Evolutionary conservation across 37 sponge, comb jelly and placozoan genomes (phyloP), one percentile per base, ranked within the genome.

Genomic region (Ephydatia muelleri): DNA sequence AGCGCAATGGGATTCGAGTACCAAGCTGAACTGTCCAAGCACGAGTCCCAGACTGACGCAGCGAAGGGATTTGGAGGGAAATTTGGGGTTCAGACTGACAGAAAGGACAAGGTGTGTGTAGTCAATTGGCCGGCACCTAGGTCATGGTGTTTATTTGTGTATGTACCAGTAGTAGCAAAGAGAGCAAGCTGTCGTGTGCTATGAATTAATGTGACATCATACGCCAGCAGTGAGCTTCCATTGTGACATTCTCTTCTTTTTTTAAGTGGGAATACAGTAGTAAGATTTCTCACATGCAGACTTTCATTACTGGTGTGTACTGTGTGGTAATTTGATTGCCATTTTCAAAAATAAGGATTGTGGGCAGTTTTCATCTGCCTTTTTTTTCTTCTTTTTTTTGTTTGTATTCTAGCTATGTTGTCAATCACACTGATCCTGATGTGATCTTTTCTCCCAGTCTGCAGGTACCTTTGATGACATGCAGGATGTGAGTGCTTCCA

Each of bases 21-120:
- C 76, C 97, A 96, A 75, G 82, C 77, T 3, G 67, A 89, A 39
- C 81, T 94, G 16, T 79, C 89, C 34, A 81, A 96, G 73, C 97
- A 96, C 66, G 92, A 86, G 49, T 96, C 97, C 9, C 97, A 96
- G 77, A 94, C 88, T 48, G 97, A 93, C 84, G 88, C 88, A 27
- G 47, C 83, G 16, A 93, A 93, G 48, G 97, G 97, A 12, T 96
- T 96, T 86, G 97, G 97, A 70, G 97, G 97, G 22, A 94, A 94
- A 76, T 96, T 80, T 83, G 97, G 97, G 5, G 92, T 96, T 21
- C 87, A 94, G 81, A 83, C 65, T 37, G 94, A 91, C 43, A 38
- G 87, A 0, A 79, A 85, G 47, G 97, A 96, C 78, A n/a, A 88
- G 86, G 92, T 91, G 6, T 6, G 6, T 9, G 43, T n/a, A n/a